Evolutionary conservation across 2,888 invertebrate genomes (phyloP), one percentile per base, ranked within the genome.

Genomic region (Diloba caeruleocephala): DNA sequence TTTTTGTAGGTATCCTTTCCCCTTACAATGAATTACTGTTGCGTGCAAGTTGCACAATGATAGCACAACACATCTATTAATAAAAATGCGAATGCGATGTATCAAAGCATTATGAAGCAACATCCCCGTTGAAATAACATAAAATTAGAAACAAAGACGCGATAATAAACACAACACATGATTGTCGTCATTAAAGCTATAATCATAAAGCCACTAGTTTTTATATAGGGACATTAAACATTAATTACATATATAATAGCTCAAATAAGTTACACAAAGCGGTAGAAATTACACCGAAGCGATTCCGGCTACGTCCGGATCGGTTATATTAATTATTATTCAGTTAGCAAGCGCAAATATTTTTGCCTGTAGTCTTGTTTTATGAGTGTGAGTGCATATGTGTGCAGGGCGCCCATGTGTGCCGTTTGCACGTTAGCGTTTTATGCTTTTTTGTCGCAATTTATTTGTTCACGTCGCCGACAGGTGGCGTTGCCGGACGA

Each of bases 401-500:
- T 64, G 57, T 57, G 64, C 38, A 9, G 33, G 25, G 51, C 54
- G 56, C 49, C 52, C 57, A 53, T 63, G 64, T 71, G 71, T 65
- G 73, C 69, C 66, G 65, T 73, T 68, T 71, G 75, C 71, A 65
- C 76, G 67, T 69, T 69, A 57, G 71, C 59, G 64, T 71, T 76
- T 70, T 76, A 70, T 73, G 48, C 48, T 70, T 70, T 75, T 69
- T 59, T n/a, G n/a, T 51, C 46, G 68, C 82, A 76, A 83, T 85
- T 88, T 87, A 88, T 89, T 85, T 81, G 77, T 80, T 69, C 83
- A 66, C 77, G 79, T 81, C 84, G 84, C 49, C 86, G 88, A 85
- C 89, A 92, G 90, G 89, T 92, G 91, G 88, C 87, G 84, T 78
- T 76, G 78, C 62, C 76, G 68, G 74, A 60, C 83, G 84, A 85